phyloP scores from a whole-genome alignment of 2,888 invertebrate genomes.

The Rhagonycha lutea region DNA sequence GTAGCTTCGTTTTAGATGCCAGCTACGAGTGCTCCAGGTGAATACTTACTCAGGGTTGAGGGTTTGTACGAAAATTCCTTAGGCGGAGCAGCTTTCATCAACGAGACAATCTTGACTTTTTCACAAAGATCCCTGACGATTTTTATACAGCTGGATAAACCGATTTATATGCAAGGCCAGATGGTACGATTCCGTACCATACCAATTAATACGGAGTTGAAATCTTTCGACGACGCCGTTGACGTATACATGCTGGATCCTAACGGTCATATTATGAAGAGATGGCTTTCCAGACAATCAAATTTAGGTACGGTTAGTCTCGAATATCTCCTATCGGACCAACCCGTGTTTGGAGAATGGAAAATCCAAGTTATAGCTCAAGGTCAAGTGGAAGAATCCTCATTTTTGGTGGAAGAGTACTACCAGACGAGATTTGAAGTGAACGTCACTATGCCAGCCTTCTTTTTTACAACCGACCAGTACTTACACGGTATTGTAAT shows the following conservation, averaged over 20 bases:
- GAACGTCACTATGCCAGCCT: slow-evolving; percentile 94
- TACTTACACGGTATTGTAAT: slow-evolving; percentile 84
- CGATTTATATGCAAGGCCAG: slow-evolving; percentile 92
- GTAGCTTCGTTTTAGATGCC: slow-evolving; percentile 65
- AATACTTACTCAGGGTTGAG: slow-evolving; percentile 71
- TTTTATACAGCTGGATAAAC: slow-evolving; percentile 93
- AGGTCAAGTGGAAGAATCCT: slow-evolving; percentile 84
- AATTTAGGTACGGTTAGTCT: slow-evolving; percentile 93
- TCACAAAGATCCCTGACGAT: slow-evolving; percentile 92
- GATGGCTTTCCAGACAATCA: slow-evolving; percentile 93
- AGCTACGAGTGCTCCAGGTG: slow-evolving; percentile 78
- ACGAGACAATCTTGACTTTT: slow-evolving; percentile 84
- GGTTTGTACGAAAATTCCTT: slow-evolving; percentile 71
- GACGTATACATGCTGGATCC: slow-evolving; percentile 94
- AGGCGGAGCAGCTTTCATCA: slow-evolving; percentile 87
- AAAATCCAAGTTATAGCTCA: slow-evolving; percentile 85
- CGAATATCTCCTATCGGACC: slow-evolving; percentile 87
- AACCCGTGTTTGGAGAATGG: slow-evolving; percentile 93
- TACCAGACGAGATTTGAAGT: slow-evolving; percentile 94
- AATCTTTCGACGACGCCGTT: slow-evolving; percentile 87
- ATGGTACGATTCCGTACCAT: slow-evolving; percentile 88
- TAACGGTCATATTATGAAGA: slow-evolving; percentile 80
- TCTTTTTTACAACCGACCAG: slow-evolving; percentile 85
- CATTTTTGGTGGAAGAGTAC: slow-evolving; percentile 90
- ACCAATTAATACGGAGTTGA: slow-evolving; percentile 89